phyloP scores from a whole-genome alignment of 2,113 vertebrate species.

The Zosterops pallidus region DNA sequence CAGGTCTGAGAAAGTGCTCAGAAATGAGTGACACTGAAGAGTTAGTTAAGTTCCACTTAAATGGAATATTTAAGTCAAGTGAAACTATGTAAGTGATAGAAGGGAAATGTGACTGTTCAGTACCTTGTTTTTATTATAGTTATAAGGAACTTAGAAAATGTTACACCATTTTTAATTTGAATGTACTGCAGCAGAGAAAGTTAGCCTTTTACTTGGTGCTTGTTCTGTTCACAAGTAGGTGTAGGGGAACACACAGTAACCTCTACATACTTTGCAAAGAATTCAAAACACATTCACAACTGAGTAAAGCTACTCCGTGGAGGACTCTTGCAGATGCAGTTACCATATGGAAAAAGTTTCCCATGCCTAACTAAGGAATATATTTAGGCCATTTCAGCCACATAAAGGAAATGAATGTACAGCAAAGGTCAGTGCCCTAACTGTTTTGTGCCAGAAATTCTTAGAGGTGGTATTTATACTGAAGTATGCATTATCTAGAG shows the following conservation, averaged over 20 bases:
- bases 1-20: neutral
- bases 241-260: constrained; percentile 9
- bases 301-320: neutral
- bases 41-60: neutral
- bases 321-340: neutral
- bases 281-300: constrained; percentile 8
- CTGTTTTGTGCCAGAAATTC: constrained; percentile 54
- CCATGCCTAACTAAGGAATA: neutral
- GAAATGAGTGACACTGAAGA: neutral
- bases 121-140: neutral
- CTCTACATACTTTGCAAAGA: constrained; percentile 41
- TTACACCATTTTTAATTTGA: constrained; percentile 6
- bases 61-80: neutral
- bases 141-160: neutral
- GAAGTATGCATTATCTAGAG: constrained; percentile 52
- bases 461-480: constrained; percentile 51
- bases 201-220: constrained; percentile 51
- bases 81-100: neutral
- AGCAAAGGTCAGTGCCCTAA: constrained; percentile 24
- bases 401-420: constrained; percentile 27
- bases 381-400: constrained; percentile 20
- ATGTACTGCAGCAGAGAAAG: constrained; percentile 33
- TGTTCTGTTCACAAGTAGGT: constrained; percentile 61
- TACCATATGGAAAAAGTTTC: constrained; percentile 25
- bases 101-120: neutral